Percentiles rank a stretch among this genome's conserved stretches.
Evolutionary conservation across 2,888 invertebrate genomes (phyloP).

Genomic region (Belgica antarctica): DNA sequence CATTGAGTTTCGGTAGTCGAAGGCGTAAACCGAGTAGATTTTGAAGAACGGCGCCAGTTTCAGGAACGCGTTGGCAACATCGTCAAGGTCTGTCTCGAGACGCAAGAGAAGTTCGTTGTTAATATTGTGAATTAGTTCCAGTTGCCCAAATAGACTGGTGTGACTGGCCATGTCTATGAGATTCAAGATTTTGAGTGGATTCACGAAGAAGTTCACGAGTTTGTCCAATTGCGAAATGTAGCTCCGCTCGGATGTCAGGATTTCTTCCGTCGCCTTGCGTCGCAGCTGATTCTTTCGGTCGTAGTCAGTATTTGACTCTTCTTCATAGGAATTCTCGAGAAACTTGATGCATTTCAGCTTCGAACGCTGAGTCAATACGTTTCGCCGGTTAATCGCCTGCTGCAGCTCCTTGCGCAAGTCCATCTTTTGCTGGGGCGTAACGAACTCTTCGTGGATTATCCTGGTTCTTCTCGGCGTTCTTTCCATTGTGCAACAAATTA

Average conservation of each 20-base stretch:
- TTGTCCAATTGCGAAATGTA: constrained; percentile 67
- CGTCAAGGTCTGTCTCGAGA: constrained; percentile 58
- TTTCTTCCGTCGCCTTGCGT: constrained; percentile 65
- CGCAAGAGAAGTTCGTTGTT: constrained; percentile 63
- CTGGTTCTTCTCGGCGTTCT: neutral
- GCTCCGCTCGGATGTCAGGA: constrained; percentile 67
- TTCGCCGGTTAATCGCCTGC: constrained; percentile 61
- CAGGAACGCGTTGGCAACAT: constrained; percentile 65
- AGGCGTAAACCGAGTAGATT: constrained; percentile 74
- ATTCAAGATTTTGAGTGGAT: constrained; percentile 58
- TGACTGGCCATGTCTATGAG: constrained; percentile 58
- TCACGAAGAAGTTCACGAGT: constrained; percentile 64
- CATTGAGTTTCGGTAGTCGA: constrained; percentile 66
- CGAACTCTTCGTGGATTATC: neutral
- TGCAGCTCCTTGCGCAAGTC: constrained; percentile 62
- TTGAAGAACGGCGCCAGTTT: constrained; percentile 75
- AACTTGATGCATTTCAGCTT: constrained; percentile 50
- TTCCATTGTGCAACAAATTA: too few relatives aligned
- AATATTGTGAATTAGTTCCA: constrained; percentile 63
- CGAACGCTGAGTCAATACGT: constrained; percentile 59
- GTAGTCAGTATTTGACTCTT: constrained; percentile 44
- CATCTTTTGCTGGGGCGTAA: constrained; percentile 59
- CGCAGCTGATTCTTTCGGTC: constrained; percentile 49
- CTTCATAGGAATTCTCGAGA: constrained; percentile 46
- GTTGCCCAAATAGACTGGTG: constrained; percentile 62